Conservation (phyloP, 1,140 invertebrate genomes). For the Zaprionus ghesquierei region DNA sequence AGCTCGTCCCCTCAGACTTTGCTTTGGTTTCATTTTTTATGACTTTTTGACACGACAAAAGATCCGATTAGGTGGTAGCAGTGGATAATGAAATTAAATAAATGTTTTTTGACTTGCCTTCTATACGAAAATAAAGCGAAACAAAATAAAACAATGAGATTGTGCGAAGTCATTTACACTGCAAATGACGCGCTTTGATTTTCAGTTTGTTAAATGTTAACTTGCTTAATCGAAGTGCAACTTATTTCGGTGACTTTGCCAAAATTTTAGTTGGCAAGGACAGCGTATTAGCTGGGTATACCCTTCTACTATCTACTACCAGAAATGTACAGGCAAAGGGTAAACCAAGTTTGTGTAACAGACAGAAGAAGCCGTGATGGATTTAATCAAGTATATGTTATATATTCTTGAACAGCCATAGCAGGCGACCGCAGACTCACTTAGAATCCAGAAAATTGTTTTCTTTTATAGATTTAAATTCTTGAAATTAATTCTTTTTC, state of each 20-base stretch:
- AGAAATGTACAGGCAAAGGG: too few relatives aligned
- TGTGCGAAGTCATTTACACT: constrained; percentile 5
- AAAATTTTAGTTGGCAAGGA: not conserved
- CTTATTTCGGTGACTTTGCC: not conserved
- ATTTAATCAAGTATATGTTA: too few relatives aligned
- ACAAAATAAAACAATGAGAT: constrained; percentile 2
- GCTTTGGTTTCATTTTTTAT: constrained; percentile 30
- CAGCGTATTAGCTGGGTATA: too few relatives aligned
- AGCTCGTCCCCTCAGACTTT: constrained; percentile 28
- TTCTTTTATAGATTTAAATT: not conserved
- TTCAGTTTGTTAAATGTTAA: not conserved
- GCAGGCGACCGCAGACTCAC: too few relatives aligned
- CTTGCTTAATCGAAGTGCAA: not conserved
- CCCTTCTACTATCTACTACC: too few relatives aligned
- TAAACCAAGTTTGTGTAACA: too few relatives aligned
- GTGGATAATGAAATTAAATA: constrained; percentile 20
- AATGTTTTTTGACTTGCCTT: not conserved
- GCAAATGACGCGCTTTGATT: not conserved
- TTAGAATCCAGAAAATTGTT: not conserved
- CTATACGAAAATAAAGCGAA: not conserved
- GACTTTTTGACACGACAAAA: constrained; percentile 37
- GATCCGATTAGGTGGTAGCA: constrained; percentile 31
- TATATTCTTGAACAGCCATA: too few relatives aligned
- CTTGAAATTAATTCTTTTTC: not conserved
- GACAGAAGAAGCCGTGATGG: too few relatives aligned